Conservation (phyloP, 2,113 vertebrate genomes). For the Grallaria varia region DNA sequence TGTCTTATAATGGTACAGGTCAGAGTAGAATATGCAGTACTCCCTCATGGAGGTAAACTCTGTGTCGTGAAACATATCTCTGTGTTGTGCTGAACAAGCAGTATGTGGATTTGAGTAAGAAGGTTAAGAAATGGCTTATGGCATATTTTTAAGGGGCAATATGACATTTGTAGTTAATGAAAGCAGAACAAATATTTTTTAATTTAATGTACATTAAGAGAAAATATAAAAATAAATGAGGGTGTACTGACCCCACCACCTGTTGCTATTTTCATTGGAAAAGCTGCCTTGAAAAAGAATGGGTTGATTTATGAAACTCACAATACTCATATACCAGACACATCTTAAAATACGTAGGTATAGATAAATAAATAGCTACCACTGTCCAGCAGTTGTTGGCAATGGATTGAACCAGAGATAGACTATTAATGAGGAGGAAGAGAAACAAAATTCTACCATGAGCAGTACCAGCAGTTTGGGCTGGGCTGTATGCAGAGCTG, state of each 20-base stretch:
- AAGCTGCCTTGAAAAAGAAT: constrained; percentile 27
- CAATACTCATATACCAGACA: background rate
- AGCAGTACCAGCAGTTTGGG: background rate
- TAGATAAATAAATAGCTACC: background rate
- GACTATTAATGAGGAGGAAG: background rate
- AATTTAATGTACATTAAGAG: constrained; percentile 26
- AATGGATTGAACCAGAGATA: background rate
- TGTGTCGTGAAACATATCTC: background rate
- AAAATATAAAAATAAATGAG: constrained; percentile 70
- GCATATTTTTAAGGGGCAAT: background rate
- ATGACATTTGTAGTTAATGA: constrained; percentile 5
- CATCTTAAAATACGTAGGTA: background rate
- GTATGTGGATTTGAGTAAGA: background rate
- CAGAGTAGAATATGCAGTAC: background rate
- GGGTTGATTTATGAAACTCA: background rate
- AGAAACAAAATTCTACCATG: background rate
- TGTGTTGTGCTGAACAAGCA: background rate
- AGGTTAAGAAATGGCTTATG: background rate
- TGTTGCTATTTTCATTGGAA: constrained; percentile 47
- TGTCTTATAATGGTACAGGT: background rate
- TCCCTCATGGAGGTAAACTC: background rate
- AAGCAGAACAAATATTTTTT: constrained; percentile 48
- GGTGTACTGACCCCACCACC: constrained; percentile 42
- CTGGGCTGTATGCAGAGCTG: background rate
- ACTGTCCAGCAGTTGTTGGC: background rate